A percentile compares a stretch with the other conserved stretches of the same genome.
Conservation (phyloP, 2,888 invertebrate genomes). For the Ischnura elegans region DNA sequence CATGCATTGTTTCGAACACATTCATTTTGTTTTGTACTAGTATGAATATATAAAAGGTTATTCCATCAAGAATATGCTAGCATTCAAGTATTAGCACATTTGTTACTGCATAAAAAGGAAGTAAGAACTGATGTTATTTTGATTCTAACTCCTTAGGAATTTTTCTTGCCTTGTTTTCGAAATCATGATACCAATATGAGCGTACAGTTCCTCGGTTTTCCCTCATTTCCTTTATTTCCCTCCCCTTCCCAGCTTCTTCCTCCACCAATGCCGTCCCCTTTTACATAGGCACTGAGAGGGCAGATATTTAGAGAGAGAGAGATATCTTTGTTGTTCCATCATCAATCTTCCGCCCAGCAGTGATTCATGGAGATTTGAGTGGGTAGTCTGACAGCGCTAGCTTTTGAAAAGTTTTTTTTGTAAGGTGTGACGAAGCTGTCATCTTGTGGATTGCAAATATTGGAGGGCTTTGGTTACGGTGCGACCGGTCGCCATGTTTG, state of each 20-base stretch:
- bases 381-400: neutral
- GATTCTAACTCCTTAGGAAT: too few relatives aligned
- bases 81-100: too few relatives aligned
- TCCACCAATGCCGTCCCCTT: neutral
- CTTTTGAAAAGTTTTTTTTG: neutral
- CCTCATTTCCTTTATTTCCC: neutral
- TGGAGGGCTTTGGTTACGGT: conserved; percentile 23
- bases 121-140: too few relatives aligned
- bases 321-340: neutral
- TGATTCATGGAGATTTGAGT: conserved; percentile 63
- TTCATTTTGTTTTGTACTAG: too few relatives aligned
- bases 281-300: neutral
- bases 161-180: too few relatives aligned
- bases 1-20: too few relatives aligned
- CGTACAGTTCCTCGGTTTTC: neutral
- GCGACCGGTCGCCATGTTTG: neutral
- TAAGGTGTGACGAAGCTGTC: conserved; percentile 48
- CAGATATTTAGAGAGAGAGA: neutral
- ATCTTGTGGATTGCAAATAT: conserved; percentile 56
- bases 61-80: too few relatives aligned
- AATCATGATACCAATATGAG: too few relatives aligned
- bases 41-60: too few relatives aligned
- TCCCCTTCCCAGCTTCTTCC: neutral
- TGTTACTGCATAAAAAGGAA: too few relatives aligned
- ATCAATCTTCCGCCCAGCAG: conserved; percentile 56